Base-by-base conservation (phyloP, 2,113 vertebrate genomes). In the Amphilophus citrinellus region DNA sequence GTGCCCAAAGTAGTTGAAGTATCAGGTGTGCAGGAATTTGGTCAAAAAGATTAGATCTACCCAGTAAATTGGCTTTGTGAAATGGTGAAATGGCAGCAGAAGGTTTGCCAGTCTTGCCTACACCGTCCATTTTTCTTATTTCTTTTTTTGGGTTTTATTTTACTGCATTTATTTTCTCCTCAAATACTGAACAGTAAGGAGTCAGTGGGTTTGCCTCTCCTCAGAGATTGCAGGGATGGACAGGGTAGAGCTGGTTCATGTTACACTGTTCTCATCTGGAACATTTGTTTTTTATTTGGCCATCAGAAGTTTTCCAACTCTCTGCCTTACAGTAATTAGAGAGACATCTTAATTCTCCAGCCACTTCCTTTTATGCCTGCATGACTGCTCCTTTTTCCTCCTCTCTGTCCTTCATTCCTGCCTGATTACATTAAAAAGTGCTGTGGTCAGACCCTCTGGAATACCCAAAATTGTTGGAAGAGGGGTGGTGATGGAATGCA, bases 231-330 rank as follows among this genome's bases (percentile, higher is more conserved):
- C 53, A 73, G 73, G 87, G 88, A 84, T 89, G 81, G 82, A 82
- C 61, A 89, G 77, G 44, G 77, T 66, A 66, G 75, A 39, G 59
- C 37, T 35, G 44, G 75, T 87, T 92, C 90, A 50, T 30, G 82
- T 92, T 91, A 47, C 89, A 35, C 89, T 73, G 65, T 77, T 93
- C 83, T 84, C 87, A 89, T 93, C 83, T 89, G 84, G 73, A 93
- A 91, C 93, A 94, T 95, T 93, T 95, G 94, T 89, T 95, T 94
- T 94, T 93, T 92, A 92, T 95, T 95, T 94, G 75, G 63, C 85
- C 88, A 85, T 91, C 88, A 83, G 78, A 83, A 71, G 82, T 92
- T 94, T 93, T 90, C 92, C 84, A 86, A 68, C 58, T 90, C 83
- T 86, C 22, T 79, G 82, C 88, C 86, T 85, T 79, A 60, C 30